phyloP scores from a whole-genome alignment of 2,888 invertebrate genomes.

The Hypomecis punctinalis region DNA sequence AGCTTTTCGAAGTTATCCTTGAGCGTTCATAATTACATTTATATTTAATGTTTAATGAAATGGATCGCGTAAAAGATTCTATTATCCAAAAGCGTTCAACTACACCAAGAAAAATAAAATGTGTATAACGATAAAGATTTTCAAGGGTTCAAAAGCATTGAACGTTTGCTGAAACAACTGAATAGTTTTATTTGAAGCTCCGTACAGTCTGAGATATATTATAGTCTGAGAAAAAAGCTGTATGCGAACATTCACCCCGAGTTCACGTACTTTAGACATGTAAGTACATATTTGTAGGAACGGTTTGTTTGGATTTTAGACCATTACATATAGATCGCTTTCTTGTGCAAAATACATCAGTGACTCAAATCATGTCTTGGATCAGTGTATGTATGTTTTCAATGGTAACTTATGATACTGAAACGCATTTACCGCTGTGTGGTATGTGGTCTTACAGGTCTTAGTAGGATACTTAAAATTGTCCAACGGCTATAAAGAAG shows the following conservation, averaged over 20 bases:
- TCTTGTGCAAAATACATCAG: no score
- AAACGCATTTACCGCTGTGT: no score
- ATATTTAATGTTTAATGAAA: no score
- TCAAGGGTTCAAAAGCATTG: constrained; percentile 16
- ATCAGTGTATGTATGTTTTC: no score
- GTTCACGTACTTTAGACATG: constrained; percentile 11
- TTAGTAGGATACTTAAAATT: no score
- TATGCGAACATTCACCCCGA: constrained; percentile 31
- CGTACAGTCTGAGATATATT: constrained; percentile 3
- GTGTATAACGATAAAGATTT: constrained; percentile 5
- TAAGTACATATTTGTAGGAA: background rate
- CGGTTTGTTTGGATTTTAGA: background rate
- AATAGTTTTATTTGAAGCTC: constrained; percentile 34
- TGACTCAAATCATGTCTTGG: no score
- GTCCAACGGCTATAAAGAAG: no score
- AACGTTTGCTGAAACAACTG: constrained; percentile 25
- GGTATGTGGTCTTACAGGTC: no score
- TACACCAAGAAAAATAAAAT: background rate
- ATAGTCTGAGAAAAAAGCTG: constrained; percentile 21
- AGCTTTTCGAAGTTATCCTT: no score
- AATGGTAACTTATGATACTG: no score
- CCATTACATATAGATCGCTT: no score
- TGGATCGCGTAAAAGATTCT: background rate
- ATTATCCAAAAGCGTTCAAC: background rate
- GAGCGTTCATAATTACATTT: no score